phyloP scores from a whole-genome alignment of 2,888 invertebrate species.

The Parascotia fuliginaria region DNA sequence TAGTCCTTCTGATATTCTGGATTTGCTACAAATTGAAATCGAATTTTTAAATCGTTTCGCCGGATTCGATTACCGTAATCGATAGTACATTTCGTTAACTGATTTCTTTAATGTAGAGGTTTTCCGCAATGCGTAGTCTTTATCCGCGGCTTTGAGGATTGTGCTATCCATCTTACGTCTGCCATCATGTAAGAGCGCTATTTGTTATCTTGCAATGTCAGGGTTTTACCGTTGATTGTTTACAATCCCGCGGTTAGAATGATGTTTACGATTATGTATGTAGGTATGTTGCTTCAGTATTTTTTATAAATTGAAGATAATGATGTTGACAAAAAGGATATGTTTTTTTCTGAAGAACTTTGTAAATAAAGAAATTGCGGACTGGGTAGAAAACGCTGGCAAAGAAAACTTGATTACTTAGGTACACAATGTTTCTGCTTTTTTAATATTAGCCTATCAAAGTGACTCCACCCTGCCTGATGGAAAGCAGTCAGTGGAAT shows the following conservation, averaged over 20 bases:
- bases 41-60: conserved; percentile 16
- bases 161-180: conserved; percentile 7
- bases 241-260: not conserved
- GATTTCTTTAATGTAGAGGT: conserved; percentile 25
- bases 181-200: conserved; percentile 11
- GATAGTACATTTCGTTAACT: conserved; percentile 12
- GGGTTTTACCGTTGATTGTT: not conserved
- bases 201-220: conserved; percentile 12
- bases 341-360: too few relatives aligned
- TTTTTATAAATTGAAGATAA: too few relatives aligned
- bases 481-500: too few relatives aligned
- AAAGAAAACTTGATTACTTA: too few relatives aligned
- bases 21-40: conserved; percentile 16
- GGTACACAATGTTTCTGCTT: too few relatives aligned
- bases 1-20: too few relatives aligned
- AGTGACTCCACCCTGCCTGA: too few relatives aligned
- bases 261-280: not conserved
- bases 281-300: too few relatives aligned
- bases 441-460: too few relatives aligned
- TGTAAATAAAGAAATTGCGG: too few relatives aligned
- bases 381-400: too few relatives aligned
- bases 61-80: conserved; percentile 18
- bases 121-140: conserved; percentile 20
- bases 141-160: conserved; percentile 1
- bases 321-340: too few relatives aligned